phyloP scores from a whole-genome alignment of 2,888 invertebrate species.

The Scelioninae gen. 2 region DNA sequence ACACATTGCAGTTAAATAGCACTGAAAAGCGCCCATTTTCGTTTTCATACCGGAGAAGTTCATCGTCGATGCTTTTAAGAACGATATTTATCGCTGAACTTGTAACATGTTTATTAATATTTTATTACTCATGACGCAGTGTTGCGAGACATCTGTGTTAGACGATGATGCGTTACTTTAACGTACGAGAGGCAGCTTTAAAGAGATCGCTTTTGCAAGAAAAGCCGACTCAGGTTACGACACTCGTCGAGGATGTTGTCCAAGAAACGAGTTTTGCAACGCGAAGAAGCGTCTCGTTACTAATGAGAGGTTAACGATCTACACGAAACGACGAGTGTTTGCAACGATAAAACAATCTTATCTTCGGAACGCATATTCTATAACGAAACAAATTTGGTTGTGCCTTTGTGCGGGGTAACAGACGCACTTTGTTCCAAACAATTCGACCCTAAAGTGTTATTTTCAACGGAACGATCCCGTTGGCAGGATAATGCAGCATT shows the following conservation, averaged over 20 bases:
- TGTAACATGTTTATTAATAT: neutral
- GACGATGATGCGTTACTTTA: neutral
- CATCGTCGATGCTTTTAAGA: neutral
- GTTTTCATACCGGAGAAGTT: neutral
- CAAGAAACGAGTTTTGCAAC: constrained; percentile 28
- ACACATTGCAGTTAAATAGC: neutral
- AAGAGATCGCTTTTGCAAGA: neutral
- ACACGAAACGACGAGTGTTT: constrained; percentile 31
- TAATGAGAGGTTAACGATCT: constrained; percentile 63
- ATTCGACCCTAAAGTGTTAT: constrained; percentile 5
- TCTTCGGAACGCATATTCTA: constrained; percentile 2
- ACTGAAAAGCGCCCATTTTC: neutral
- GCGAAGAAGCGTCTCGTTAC: constrained; percentile 31
- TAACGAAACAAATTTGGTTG: constrained; percentile 2
- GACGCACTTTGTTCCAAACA: constrained; percentile 7
- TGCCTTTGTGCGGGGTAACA: neutral
- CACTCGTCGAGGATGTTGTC: constrained; percentile 14
- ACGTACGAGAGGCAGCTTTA: neutral
- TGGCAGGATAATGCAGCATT: constrained; percentile 11
- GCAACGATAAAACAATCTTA: constrained; percentile 12
- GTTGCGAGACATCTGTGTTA: neutral
- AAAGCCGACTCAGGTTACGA: constrained; percentile 14
- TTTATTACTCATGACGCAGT: constrained; percentile 5
- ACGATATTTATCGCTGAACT: neutral
- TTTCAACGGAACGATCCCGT: neutral